These are phyloP conservation scores for Drosophila ustulata DNA, from an alignment of 2,888 invertebrate genomes.

Conservation along the genomic window DNA sequence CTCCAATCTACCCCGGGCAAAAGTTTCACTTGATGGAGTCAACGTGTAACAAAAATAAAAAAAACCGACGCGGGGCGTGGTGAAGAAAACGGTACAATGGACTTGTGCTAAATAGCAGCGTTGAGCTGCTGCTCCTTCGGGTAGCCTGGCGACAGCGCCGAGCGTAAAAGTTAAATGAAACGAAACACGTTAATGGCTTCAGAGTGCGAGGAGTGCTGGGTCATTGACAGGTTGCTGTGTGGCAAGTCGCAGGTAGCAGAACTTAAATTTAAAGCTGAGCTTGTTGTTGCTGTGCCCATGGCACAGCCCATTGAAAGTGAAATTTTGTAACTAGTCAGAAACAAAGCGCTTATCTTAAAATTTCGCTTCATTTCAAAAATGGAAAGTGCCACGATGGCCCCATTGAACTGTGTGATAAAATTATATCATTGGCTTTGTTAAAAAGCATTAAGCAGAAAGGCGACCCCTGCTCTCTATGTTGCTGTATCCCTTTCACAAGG, in stretches of 20 bases:
- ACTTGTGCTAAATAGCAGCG: constrained; percentile 72
- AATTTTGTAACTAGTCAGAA: constrained; percentile 63
- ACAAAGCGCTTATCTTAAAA: constrained; percentile 26
- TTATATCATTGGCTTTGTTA: constrained; percentile 78
- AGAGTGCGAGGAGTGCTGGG: not conserved
- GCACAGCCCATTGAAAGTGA: constrained; percentile 54
- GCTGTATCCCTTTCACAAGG: constrained; percentile 34
- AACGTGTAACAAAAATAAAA: constrained; percentile 61
- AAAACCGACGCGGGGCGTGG: constrained; percentile 13
- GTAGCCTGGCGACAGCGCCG: constrained; percentile 63
- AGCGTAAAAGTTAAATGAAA: constrained; percentile 81
- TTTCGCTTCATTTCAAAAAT: constrained; percentile 22
- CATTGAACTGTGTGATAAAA: constrained; percentile 73
- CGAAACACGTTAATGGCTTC: constrained; percentile 81
- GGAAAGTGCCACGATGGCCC: constrained; percentile 19
- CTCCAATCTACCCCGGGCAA: constrained; percentile 72
- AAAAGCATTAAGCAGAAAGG: constrained; percentile 68
- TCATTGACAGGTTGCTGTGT: constrained; percentile 13
- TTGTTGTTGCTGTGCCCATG: constrained; percentile 4
- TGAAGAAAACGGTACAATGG: constrained; percentile 19
- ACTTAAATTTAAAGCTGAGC: constrained; percentile 54
- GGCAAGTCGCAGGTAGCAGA: constrained; percentile 12
- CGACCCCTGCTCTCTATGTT: constrained; percentile 15
- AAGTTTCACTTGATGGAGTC: constrained; percentile 69
- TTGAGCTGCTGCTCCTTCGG: constrained; percentile 36